Evolutionary conservation across 2,797 vertebrate species (phyloP), one percentile per base, ranked within the genome.

Genomic region (Coilia nasus): DNA sequence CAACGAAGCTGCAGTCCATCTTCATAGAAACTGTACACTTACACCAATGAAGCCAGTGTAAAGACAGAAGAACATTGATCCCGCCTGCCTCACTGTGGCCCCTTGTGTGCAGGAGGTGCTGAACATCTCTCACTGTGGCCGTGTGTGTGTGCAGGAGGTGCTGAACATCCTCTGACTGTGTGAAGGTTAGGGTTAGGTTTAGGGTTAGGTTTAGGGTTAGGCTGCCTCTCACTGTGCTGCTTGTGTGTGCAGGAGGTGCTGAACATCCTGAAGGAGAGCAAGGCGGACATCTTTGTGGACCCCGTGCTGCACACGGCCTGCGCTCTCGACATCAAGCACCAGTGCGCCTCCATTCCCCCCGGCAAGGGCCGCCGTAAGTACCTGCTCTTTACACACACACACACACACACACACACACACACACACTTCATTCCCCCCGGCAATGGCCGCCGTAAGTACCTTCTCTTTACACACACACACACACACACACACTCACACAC

Each of bases 201-300:
- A 47, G 3, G 46, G 46, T 47, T n/a, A 47, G 46, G 46, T 10
- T 3, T 47, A 47, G 46, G 46, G 46, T 3, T 47, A 47, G 50
- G 50, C 50, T 54, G 50, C 14, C 9, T 54, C 9, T 54, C 9
- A 10, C 9, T 3, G 2, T 54, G 50, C 14, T 1, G 2, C 14
- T 9, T 54, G 50, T 54, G 2, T 54, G 2, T 84, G 0, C 87
- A 97, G 97, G 97, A 97, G 87, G 96, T 97, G 82, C 92, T 97
- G 54, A 97, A 97, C 92, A 97, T 97, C 95, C 90, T 97, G 87
- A 97, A 97, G 86, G 97, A 97, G 88, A 97, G 97, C 87, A 97
- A 97, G 92, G 97, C 97, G 1, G 97, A 97, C 86, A 97, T 97
- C 87, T 97, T 97, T 83, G 97, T 97, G 71, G 97, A 97, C 85